phyloP scores from a whole-genome alignment of 2,113 vertebrate species.

The Phrynosoma blainvillii region DNA sequence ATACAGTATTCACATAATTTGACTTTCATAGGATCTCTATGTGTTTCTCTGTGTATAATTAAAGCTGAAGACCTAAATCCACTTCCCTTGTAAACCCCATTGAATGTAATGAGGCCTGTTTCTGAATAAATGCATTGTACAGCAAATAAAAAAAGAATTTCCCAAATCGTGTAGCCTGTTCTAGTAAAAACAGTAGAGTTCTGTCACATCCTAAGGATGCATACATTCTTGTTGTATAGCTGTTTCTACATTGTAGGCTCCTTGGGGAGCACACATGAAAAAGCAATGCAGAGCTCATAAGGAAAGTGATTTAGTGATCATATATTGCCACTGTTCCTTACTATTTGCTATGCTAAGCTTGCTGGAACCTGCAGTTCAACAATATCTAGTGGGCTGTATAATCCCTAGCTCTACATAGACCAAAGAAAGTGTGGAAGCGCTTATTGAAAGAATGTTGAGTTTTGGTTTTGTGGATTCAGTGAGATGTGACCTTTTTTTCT shows the following conservation, averaged over 20 bases:
- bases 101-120: neutral
- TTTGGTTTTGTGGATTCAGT: neutral
- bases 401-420: neutral
- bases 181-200: neutral
- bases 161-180: neutral
- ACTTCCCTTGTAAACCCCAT: neutral
- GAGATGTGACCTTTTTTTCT: neutral
- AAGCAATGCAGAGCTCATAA: neutral
- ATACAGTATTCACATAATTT: neutral
- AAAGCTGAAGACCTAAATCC: neutral
- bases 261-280: neutral
- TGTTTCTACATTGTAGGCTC: no score
- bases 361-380: no score
- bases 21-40: neutral
- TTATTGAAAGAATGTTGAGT: neutral
- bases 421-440: neutral
- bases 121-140: neutral
- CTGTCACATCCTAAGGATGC: neutral
- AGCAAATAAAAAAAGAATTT: neutral
- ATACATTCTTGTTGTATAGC: no score
- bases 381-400: no score
- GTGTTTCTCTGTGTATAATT: neutral
- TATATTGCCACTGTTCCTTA: no score
- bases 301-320: neutral
- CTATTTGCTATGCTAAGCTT: no score